These are phyloP conservation scores for Zosterops japonicus DNA, from an alignment of 2,113 vertebrate species.

Conservation along the genomic window DNA sequence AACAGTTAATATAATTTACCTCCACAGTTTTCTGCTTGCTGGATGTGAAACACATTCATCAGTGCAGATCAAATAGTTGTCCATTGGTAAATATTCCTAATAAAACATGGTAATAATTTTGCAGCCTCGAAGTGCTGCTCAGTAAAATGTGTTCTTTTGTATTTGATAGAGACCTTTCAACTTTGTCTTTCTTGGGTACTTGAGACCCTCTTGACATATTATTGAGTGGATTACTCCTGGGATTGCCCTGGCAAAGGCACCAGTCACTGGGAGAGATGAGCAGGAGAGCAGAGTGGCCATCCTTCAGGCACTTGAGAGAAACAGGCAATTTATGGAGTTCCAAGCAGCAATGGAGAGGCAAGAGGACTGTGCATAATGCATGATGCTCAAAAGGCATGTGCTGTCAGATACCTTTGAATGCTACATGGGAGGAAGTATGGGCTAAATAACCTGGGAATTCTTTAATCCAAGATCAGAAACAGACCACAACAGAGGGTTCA, in stretches of 20 bases:
- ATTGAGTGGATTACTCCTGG: not conserved
- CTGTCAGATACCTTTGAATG: not conserved
- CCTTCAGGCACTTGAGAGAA: not conserved
- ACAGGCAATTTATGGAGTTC: not conserved
- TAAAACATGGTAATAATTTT: not conserved
- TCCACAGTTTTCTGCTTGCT: not conserved
- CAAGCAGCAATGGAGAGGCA: not conserved
- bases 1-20: not conserved
- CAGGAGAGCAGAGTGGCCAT: not conserved
- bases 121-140: not conserved
- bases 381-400: not conserved
- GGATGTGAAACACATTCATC: fast-evolving
- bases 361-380: not conserved
- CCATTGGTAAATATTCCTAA: not conserved
- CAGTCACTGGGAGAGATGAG: not conserved
- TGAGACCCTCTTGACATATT: not conserved
- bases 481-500: not conserved
- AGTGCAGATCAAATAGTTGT: not conserved
- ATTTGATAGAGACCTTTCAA: not conserved
- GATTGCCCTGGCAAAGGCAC: not conserved
- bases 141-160: not conserved
- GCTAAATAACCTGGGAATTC: not conserved
- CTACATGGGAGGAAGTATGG: fast-evolving
- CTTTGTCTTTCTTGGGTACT: not conserved
- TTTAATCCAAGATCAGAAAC: not conserved